Evolutionary conservation across 2,113 vertebrate species (phyloP).

Genomic region (Columba livia): DNA sequence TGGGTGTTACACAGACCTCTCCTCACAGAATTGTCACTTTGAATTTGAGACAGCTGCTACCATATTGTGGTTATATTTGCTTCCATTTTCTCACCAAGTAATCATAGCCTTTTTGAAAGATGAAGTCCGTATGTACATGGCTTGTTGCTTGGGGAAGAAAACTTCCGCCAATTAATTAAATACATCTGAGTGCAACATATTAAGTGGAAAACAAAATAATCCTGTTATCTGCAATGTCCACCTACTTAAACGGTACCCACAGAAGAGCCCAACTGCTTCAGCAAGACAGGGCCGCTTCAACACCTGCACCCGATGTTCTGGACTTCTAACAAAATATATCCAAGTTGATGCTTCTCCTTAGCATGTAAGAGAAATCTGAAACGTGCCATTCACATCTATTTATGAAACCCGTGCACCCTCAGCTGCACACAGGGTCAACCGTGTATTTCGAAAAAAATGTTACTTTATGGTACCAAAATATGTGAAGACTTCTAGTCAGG

Average conservation of each 20-base stretch:
- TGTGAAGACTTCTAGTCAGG: not conserved
- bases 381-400: not conserved
- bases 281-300: not conserved
- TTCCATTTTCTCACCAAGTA: not conserved
- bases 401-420: not conserved
- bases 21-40: constrained; percentile 40
- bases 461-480: not conserved
- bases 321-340: not conserved
- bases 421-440: not conserved
- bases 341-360: not conserved
- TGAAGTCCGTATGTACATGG: not conserved
- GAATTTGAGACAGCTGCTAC: constrained; percentile 34
- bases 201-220: not conserved
- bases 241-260: not conserved
- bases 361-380: not conserved
- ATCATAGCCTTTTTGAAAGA: not conserved
- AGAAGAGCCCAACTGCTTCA: not conserved
- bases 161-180: not conserved
- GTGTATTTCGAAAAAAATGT: not conserved
- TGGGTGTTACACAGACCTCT: constrained; percentile 19
- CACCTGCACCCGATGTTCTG: not conserved
- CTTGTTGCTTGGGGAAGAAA: not conserved
- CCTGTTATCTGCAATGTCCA: not conserved
- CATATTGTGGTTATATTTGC: not conserved
- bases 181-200: not conserved